These are phyloP conservation scores for Agriopis marginaria DNA, from an alignment of 2,888 invertebrate genomes.

Conservation along the genomic window DNA sequence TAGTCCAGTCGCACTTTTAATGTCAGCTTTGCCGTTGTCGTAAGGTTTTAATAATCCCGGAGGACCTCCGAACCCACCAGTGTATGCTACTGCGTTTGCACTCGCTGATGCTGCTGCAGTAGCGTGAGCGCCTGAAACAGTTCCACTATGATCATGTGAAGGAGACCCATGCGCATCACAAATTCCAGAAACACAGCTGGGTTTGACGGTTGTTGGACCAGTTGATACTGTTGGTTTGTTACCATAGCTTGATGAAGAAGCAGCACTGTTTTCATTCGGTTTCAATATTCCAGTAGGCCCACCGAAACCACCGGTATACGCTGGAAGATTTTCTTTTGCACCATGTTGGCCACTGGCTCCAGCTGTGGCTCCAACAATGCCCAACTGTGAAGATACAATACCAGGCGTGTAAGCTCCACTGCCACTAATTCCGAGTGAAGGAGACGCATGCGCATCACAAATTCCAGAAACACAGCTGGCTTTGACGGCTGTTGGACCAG, in stretches of 20 bases:
- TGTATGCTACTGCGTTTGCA: conserved; percentile 57
- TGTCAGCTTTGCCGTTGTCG: conserved; percentile 62
- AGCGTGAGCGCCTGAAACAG: conserved; percentile 26
- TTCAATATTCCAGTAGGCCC: conserved; percentile 76
- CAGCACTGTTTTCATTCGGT: conserved; percentile 60
- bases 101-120: conserved; percentile 35
- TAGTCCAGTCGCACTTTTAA: conserved; percentile 26
- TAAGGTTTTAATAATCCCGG: conserved; percentile 74
- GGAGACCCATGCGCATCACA: conserved; percentile 6
- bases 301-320: conserved; percentile 79
- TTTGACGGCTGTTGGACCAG: conserved; percentile 8
- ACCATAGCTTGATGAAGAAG: conserved; percentile 32
- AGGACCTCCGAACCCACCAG: conserved; percentile 79
- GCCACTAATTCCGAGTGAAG: no score
- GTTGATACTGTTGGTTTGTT: conserved; percentile 2
- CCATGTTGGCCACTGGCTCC: conserved; percentile 36
- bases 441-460: not conserved
- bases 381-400: conserved; percentile 23
- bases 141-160: not conserved
- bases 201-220: conserved; percentile 12
- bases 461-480: conserved; percentile 31
- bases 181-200: conserved; percentile 30
- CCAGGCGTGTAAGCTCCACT: no score
- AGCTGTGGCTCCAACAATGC: conserved; percentile 15
- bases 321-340: conserved; percentile 51